These are phyloP conservation scores for Telmatochromis brachygnathus DNA, from an alignment of 2,113 vertebrate genomes.

Conservation along the genomic window DNA sequence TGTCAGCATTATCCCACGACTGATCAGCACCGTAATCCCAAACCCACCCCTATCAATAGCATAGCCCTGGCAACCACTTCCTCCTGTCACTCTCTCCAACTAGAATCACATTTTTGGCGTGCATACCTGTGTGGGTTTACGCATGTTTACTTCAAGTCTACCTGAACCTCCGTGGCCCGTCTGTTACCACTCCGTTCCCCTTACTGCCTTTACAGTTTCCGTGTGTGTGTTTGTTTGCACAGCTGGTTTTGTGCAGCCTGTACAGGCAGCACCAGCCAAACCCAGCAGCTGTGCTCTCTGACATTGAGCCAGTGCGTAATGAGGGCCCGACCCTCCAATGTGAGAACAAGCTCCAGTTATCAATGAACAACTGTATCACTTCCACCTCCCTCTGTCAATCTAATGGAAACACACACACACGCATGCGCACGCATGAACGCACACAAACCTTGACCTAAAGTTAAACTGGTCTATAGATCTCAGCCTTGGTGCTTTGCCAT, in stretches of 20 bases:
- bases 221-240: slow-evolving; percentile 57
- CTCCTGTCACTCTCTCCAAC: background rate
- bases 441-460: background rate
- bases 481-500: background rate
- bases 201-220: slow-evolving; percentile 2
- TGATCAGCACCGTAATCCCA: slow-evolving; percentile 6
- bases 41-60: background rate
- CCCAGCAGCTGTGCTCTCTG: slow-evolving; percentile 46
- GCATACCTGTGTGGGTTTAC: background rate
- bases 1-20: slow-evolving; percentile 29
- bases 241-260: slow-evolving; percentile 54
- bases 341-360: slow-evolving; percentile 51
- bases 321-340: slow-evolving; percentile 50
- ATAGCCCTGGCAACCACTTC: background rate
- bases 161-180: background rate
- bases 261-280: slow-evolving; percentile 43
- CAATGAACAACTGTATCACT: slow-evolving; percentile 10
- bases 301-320: slow-evolving; percentile 37
- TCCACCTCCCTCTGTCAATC: slow-evolving; percentile 28
- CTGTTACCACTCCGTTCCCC: slow-evolving; percentile 4
- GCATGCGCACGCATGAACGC: background rate
- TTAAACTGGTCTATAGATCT: slow-evolving; percentile 29
- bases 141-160: slow-evolving; percentile 5
- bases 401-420: background rate
- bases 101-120: background rate